phyloP scores from a whole-genome alignment of 2,113 vertebrate genomes.

The Ciconia maguari region DNA sequence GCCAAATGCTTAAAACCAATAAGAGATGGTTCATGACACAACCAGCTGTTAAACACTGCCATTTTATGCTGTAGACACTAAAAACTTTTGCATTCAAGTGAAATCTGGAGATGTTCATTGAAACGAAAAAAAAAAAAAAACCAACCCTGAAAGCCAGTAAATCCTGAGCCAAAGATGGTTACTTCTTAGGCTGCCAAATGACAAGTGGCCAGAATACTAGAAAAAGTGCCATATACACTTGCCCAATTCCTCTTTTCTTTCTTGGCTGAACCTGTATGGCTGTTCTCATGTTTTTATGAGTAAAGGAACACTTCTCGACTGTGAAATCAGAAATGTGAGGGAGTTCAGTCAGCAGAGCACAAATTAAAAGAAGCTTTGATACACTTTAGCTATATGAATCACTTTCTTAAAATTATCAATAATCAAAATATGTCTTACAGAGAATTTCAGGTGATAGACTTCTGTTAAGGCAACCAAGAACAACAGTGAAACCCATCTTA shows the following conservation, averaged over 20 bases:
- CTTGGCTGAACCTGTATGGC: background rate
- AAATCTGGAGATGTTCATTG: background rate
- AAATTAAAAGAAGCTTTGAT: background rate
- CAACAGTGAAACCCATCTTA: background rate
- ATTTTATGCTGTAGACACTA: background rate
- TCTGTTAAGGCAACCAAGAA: background rate
- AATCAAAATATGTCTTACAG: background rate
- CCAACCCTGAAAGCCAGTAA: background rate
- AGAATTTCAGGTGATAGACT: background rate
- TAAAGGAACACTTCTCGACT: background rate
- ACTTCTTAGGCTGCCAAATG: background rate
- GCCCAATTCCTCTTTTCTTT: background rate
- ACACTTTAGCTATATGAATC: background rate
- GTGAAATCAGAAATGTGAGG: background rate
- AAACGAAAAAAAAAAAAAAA: background rate
- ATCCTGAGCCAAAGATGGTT: background rate
- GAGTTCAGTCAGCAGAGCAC: background rate
- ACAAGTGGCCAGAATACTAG: background rate
- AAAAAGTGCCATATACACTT: background rate
- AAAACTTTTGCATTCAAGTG: background rate
- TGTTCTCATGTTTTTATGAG: background rate
- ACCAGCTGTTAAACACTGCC: background rate
- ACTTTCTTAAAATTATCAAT: background rate
- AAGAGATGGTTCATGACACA: background rate
- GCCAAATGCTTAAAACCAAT: background rate